These are phyloP conservation scores for Macrocentrus cingulum DNA, from an alignment of 1,140 invertebrate species.

Conservation along the genomic window DNA sequence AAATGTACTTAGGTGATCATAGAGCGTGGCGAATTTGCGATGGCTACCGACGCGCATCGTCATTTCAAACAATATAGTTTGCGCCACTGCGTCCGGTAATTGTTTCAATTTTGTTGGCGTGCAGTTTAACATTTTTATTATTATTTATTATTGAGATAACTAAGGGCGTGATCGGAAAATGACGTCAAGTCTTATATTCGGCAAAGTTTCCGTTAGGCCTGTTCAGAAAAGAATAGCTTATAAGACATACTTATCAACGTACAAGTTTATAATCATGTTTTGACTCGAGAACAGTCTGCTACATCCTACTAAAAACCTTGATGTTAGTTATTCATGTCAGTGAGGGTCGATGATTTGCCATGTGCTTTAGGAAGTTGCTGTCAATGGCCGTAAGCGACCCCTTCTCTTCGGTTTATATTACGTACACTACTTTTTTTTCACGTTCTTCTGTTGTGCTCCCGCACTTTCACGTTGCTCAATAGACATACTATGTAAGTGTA, in stretches of 20 bases:
- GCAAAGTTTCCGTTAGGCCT: too few relatives aligned
- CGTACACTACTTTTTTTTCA: too few relatives aligned
- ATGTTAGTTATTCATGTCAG: not conserved
- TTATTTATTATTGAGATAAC: too few relatives aligned
- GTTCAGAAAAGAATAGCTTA: too few relatives aligned
- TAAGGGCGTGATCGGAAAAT: too few relatives aligned
- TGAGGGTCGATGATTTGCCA: not conserved
- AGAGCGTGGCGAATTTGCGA: conserved; percentile 19
- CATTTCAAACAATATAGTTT: conserved; percentile 12
- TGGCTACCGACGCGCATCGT: conserved; percentile 25
- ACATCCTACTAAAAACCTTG: not conserved
- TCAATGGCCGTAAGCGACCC: not conserved
- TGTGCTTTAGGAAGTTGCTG: not conserved
- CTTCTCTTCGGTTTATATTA: not conserved
- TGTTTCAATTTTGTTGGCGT: conserved; percentile 4
- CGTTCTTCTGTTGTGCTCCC: too few relatives aligned
- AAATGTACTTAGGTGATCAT: conserved; percentile 18
- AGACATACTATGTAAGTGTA: too few relatives aligned
- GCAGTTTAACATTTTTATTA: not conserved
- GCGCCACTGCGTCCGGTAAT: conserved; percentile 17
- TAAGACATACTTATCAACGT: too few relatives aligned
- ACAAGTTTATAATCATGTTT: not conserved
- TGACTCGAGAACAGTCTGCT: too few relatives aligned
- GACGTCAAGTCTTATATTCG: too few relatives aligned
- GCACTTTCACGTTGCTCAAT: too few relatives aligned